These are phyloP conservation scores for Notocelia uddmanniana DNA, from an alignment of 2,888 invertebrate species.

Conservation along the genomic window DNA sequence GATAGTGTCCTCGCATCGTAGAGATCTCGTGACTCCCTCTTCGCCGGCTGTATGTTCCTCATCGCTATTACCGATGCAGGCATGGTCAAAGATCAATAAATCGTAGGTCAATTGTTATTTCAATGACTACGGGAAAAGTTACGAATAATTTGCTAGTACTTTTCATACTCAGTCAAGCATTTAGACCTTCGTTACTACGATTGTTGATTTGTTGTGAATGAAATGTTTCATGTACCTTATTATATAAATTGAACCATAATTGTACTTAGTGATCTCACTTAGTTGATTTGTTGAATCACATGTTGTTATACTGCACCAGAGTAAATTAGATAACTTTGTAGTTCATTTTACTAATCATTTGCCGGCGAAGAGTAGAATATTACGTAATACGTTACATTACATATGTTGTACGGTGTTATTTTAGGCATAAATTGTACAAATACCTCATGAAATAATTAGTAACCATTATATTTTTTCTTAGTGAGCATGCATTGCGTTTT, in stretches of 20 bases:
- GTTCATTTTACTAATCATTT: not conserved
- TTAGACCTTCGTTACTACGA: not conserved
- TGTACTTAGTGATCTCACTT: conserved; percentile 16
- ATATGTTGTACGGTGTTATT: conserved; percentile 33
- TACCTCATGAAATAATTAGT: conserved; percentile 25
- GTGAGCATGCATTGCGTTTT: not conserved
- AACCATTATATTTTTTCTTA: not conserved
- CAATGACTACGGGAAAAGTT: not conserved
- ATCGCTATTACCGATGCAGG: conserved; percentile 6
- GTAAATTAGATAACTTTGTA: not conserved
- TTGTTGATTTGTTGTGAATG: not conserved
- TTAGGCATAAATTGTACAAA: conserved; percentile 35
- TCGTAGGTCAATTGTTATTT: not conserved
- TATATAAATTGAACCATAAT: not conserved
- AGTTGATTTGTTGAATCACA: conserved; percentile 18
- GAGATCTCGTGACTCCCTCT: conserved; percentile 23
- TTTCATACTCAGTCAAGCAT: conserved; percentile 19
- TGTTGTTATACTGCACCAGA: conserved; percentile 1
- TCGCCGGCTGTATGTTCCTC: conserved; percentile 25
- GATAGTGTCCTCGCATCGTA: conserved; percentile 7
- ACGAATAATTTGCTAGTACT: conserved; percentile 22
- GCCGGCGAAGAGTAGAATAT: conserved; percentile 31
- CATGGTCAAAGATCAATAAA: not conserved
- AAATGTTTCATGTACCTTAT: not conserved
- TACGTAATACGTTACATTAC: conserved; percentile 18